A percentile compares a stretch with the other conserved stretches of the same genome.
Evolutionary conservation across 1,140 invertebrate species (phyloP).

Genomic region (Atta colombica): DNA sequence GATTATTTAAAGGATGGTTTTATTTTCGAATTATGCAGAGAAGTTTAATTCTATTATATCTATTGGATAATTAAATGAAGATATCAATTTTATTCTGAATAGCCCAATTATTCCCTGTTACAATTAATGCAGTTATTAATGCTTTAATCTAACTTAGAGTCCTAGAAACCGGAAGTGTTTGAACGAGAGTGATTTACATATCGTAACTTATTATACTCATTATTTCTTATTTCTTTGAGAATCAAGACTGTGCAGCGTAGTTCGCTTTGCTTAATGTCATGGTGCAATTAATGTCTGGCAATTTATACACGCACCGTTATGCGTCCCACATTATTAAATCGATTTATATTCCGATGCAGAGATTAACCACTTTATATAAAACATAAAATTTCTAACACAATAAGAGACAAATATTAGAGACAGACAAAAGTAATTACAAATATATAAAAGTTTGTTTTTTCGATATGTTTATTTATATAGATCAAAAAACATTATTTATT

Average conservation of each 20-base stretch:
- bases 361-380: conserved; percentile 7
- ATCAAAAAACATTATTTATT: background rate
- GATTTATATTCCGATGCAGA: conserved; percentile 27
- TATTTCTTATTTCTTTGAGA: conserved; percentile 4
- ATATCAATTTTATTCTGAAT: background rate
- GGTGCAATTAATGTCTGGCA: conserved; percentile 38
- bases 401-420: conserved; percentile 6
- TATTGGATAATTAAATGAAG: background rate
- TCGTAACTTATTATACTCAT: background rate
- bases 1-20: background rate
- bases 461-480: background rate
- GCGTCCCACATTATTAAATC: conserved; percentile 48
- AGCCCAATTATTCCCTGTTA: background rate
- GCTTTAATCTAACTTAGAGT: background rate
- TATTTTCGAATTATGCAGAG: background rate
- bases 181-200: background rate
- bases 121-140: conserved; percentile 27
- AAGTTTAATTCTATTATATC: conserved; percentile 3
- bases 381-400: conserved; percentile 25
- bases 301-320: conserved; percentile 32
- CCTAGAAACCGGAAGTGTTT: background rate
- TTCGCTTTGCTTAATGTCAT: conserved; percentile 14
- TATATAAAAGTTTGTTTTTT: background rate
- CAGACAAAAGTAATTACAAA: background rate
- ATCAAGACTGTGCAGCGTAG: background rate